Percentiles rank a stretch among this genome's conserved stretches.
Evolutionary conservation across 2,797 vertebrate genomes (phyloP).

Genomic region (Notoglanidium macrostoma): DNA sequence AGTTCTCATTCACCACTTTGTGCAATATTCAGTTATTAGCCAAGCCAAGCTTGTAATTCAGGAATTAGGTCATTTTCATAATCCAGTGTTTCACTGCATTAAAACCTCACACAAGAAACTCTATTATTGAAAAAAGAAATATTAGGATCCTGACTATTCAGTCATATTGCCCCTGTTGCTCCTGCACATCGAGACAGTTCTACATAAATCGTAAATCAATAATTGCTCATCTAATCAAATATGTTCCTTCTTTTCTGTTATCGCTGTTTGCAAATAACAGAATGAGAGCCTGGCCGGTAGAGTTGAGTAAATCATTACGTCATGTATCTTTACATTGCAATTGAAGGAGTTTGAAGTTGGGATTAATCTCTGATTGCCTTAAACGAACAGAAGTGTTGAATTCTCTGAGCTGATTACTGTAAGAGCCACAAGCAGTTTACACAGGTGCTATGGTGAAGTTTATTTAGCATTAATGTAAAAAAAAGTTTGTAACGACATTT

Average conservation of each 20-base stretch:
- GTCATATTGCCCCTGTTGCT: neutral
- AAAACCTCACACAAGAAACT: neutral
- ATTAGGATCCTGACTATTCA: neutral
- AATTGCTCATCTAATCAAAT: neutral
- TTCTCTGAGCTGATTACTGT: neutral
- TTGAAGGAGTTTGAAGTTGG: neutral
- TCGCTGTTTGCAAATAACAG: neutral
- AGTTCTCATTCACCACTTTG: constrained; percentile 3
- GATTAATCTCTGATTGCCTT: neutral
- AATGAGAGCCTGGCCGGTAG: too few species aligned
- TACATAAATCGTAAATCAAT: neutral
- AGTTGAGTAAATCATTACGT: neutral
- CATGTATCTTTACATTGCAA: neutral
- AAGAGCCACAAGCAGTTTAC: too few species aligned
- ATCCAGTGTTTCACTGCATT: neutral
- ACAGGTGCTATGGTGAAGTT: neutral
- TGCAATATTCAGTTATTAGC: neutral
- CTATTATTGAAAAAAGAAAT: neutral
- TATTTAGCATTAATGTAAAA: neutral
- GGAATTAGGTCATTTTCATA: constrained; percentile 18
- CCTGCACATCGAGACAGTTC: neutral
- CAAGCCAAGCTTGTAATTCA: neutral
- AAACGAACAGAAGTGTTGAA: neutral
- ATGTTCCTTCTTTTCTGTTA: neutral
- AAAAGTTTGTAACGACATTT: neutral